These are phyloP conservation scores for Pseudochaenichthys georgianus DNA, from an alignment of 2,797 vertebrate species.

Conservation along the genomic window DNA sequence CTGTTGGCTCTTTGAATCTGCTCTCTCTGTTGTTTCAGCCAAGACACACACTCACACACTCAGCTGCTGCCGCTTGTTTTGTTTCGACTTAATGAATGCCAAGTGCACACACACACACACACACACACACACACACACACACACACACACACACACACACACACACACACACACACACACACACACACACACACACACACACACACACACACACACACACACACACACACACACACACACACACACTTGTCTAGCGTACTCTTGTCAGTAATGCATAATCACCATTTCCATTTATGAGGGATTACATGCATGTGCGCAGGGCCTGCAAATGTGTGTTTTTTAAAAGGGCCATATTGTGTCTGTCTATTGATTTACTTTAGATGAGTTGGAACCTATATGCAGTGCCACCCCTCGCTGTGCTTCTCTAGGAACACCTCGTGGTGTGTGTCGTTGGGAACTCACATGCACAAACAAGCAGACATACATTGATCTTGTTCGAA, in stretches of 20 bases:
- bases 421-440: slow-evolving; percentile 12
- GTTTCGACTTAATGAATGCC: slow-evolving; percentile 81
- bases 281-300: slow-evolving; percentile 76
- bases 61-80: slow-evolving; percentile 80
- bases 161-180: slow-evolving; percentile 39
- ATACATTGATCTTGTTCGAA: neutral
- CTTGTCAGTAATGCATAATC: slow-evolving; percentile 80
- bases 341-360: slow-evolving; percentile 56
- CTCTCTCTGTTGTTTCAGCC: slow-evolving; percentile 76
- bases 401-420: slow-evolving; percentile 24
- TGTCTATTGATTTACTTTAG: slow-evolving; percentile 67
- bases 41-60: slow-evolving; percentile 79
- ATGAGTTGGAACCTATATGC: slow-evolving; percentile 42
- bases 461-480: neutral
- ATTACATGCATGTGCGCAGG: slow-evolving; percentile 63
- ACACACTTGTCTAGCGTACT: slow-evolving; percentile 68
- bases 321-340: slow-evolving; percentile 38
- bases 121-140: slow-evolving; percentile 15
- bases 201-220: too few relatives aligned
- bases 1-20: slow-evolving; percentile 75
- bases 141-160: slow-evolving; percentile 33
- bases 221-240: slow-evolving; percentile 29
- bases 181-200: too few relatives aligned
- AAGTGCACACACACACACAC: slow-evolving; percentile 57
- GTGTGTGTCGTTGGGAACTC: slow-evolving; percentile 10